These are phyloP conservation scores for Polydrusus tereticollis DNA, from an alignment of 2,888 invertebrate genomes.

Conservation along the genomic window DNA sequence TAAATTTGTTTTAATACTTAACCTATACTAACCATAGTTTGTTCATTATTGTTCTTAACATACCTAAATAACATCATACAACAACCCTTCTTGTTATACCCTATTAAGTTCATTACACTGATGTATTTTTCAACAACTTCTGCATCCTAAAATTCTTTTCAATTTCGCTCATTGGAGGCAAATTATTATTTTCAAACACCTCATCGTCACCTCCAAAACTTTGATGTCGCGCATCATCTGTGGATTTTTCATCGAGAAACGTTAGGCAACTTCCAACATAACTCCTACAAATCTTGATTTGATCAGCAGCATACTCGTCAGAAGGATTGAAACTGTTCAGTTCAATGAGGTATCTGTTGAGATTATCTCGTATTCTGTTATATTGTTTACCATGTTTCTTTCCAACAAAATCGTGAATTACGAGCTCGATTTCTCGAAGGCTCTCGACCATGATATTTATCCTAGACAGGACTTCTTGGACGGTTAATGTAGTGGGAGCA, in stretches of 20 bases:
- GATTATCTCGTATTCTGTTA: conserved; percentile 48
- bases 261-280: conserved; percentile 54
- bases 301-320: conserved; percentile 52
- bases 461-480: conserved; percentile 30
- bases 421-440: conserved; percentile 51
- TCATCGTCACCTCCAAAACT: conserved; percentile 47
- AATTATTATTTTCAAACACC: conserved; percentile 48
- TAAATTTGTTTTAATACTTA: too few relatives aligned
- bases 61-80: too few relatives aligned
- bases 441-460: conserved; percentile 50
- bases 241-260: conserved; percentile 56
- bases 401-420: conserved; percentile 49
- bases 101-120: too few relatives aligned
- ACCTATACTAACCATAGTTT: too few relatives aligned
- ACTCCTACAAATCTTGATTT: conserved; percentile 50
- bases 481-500: conserved; percentile 1
- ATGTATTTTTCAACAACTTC: conserved; percentile 49
- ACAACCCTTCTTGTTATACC: too few relatives aligned
- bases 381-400: conserved; percentile 54
- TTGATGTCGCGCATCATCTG: conserved; percentile 28
- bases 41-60: too few relatives aligned
- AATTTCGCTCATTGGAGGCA: conserved; percentile 19
- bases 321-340: conserved; percentile 42
- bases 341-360: conserved; percentile 46
- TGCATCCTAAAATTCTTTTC: conserved; percentile 46